phyloP scores from a whole-genome alignment of 2,888 invertebrate genomes.

The Aphidius colemani region DNA sequence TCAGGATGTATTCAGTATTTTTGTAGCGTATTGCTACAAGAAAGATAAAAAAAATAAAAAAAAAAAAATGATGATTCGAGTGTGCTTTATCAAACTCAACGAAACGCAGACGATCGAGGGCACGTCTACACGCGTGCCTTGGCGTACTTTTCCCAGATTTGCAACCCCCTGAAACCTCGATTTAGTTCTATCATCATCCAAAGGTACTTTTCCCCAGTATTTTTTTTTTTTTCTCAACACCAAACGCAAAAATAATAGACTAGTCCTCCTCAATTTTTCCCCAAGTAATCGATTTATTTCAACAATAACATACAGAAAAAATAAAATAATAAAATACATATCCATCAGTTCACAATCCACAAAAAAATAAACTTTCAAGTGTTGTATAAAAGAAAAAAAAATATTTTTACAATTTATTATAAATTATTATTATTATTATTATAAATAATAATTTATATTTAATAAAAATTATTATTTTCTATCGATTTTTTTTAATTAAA shows the following conservation, averaged over 20 bases:
- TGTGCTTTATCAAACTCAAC: constrained; percentile 49
- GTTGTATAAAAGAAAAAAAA: too few species aligned
- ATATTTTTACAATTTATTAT: too few species aligned
- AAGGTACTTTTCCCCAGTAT: constrained; percentile 31
- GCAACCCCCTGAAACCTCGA: constrained; percentile 36
- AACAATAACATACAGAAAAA: background rate
- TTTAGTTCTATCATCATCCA: constrained; percentile 20
- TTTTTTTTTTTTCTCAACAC: constrained; percentile 34
- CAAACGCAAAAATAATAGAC: constrained; percentile 48
- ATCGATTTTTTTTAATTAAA: too few species aligned
- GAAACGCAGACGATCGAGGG: constrained; percentile 45
- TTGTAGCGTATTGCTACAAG: background rate
- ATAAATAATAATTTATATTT: too few species aligned
- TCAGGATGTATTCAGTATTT: too few species aligned
- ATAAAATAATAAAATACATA: background rate
- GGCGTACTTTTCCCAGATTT: constrained; percentile 53
- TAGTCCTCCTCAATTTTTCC: constrained; percentile 16
- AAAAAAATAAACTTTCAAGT: too few species aligned
- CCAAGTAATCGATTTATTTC: constrained; percentile 16
- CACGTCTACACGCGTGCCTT: constrained; percentile 57
- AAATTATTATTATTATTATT: too few species aligned
- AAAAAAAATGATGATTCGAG: constrained; percentile 51
- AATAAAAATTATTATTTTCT: too few species aligned
- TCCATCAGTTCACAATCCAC: too few species aligned
- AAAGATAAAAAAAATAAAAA: constrained; percentile 22